These are phyloP conservation scores for Pollenia amentaria DNA, from an alignment of 2,888 invertebrate species.

Conservation along the genomic window DNA sequence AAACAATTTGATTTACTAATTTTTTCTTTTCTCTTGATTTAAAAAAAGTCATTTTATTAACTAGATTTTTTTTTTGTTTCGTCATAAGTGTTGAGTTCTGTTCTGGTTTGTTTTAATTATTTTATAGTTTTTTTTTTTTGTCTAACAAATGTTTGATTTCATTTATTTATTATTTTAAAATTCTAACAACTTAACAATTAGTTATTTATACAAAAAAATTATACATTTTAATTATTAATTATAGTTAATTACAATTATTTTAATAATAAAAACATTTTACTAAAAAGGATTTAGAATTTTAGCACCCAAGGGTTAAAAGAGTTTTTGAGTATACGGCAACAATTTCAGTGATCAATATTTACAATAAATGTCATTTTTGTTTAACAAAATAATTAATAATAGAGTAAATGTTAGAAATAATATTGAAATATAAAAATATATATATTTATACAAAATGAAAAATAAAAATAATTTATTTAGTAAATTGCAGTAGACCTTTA, in stretches of 20 bases:
- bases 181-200: slow-evolving; percentile 52
- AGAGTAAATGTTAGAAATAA: neutral
- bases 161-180: slow-evolving; percentile 13
- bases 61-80: slow-evolving; percentile 13
- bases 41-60: slow-evolving; percentile 20
- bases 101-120: neutral
- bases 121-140: slow-evolving; percentile 6
- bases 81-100: slow-evolving; percentile 33
- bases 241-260: slow-evolving; percentile 29
- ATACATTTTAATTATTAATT: slow-evolving; percentile 44
- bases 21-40: neutral
- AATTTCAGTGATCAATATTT: slow-evolving; percentile 55
- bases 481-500: neutral
- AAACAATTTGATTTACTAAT: slow-evolving; percentile 4
- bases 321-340: slow-evolving; percentile 45
- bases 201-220: slow-evolving; percentile 61
- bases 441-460: slow-evolving; percentile 18
- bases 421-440: slow-evolving; percentile 20
- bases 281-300: slow-evolving; percentile 73
- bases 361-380: slow-evolving; percentile 37
- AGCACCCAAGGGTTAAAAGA: slow-evolving; percentile 68
- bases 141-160: slow-evolving; percentile 29
- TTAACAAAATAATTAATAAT: neutral
- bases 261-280: slow-evolving; percentile 57
- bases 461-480: neutral